Conservation (phyloP, 2,888 invertebrate species). For the Rutpela maculata region DNA sequence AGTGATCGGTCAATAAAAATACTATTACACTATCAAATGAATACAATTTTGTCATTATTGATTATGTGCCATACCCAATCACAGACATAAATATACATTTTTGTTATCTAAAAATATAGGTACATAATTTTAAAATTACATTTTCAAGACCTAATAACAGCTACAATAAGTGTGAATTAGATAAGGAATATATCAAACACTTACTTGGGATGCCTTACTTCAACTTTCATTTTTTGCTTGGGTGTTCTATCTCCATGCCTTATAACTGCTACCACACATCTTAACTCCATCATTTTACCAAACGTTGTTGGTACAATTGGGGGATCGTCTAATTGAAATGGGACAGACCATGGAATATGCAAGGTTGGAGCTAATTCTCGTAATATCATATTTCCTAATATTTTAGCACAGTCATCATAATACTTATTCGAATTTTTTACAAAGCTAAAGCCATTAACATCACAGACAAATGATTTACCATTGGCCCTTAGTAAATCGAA, state of each 20-base stretch:
- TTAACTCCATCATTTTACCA: conserved; percentile 94
- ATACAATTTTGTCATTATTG: too few relatives aligned
- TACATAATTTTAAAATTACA: too few relatives aligned
- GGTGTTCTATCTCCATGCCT: conserved; percentile 99
- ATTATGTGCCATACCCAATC: too few relatives aligned
- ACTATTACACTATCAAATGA: too few relatives aligned
- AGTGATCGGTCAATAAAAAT: too few relatives aligned
- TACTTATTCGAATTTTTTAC: conserved; percentile 99
- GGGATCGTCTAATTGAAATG: conserved; percentile 97
- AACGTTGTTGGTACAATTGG: conserved; percentile 99
- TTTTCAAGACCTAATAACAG: too few relatives aligned
- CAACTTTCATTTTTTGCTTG: conserved; percentile 99
- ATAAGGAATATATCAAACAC: conserved; percentile 55
- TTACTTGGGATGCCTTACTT: conserved; percentile 95
- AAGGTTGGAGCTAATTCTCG: conserved; percentile 95
- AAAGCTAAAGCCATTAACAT: conserved; percentile 99
- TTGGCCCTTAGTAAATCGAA: conserved; percentile 98
- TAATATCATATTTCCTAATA: conserved; percentile 97
- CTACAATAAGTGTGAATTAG: too few relatives aligned
- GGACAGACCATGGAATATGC: conserved; percentile 98
- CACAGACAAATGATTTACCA: conserved; percentile 99
- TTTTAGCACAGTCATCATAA: conserved; percentile 99
- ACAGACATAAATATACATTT: too few relatives aligned
- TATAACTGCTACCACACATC: conserved; percentile 98
- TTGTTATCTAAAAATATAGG: too few relatives aligned